These are phyloP conservation scores for Eurypyga helias DNA, from an alignment of 2,113 vertebrate species.

Conservation along the genomic window DNA sequence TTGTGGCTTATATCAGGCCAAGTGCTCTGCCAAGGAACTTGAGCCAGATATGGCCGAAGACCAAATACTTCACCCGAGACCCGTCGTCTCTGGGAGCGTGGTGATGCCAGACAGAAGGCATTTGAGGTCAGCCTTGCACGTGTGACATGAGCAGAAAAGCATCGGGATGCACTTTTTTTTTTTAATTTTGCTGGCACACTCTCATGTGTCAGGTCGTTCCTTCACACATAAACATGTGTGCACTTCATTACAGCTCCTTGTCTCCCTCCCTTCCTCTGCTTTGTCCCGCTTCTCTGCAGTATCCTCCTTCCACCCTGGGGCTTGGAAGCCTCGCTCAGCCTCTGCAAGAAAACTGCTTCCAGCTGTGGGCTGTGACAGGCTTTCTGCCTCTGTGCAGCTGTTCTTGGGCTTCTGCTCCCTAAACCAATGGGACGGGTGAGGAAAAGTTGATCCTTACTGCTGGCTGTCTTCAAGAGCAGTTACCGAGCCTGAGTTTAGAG, in stretches of 20 bases:
- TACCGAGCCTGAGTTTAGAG: neutral
- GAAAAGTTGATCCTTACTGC: neutral
- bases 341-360: constrained; percentile 54
- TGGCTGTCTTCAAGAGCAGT: neutral
- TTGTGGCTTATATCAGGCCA: neutral
- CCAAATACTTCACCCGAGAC: neutral
- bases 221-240: neutral
- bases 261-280: neutral
- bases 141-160: constrained; percentile 1
- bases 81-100: neutral
- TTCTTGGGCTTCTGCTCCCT: neutral
- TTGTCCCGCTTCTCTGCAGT: neutral
- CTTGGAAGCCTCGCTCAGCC: neutral
- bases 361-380: constrained; percentile 36
- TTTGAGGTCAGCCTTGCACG: neutral
- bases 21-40: neutral
- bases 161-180: neutral
- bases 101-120: constrained; percentile 54
- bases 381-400: neutral
- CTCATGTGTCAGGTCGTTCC: neutral
- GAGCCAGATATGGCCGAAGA: neutral
- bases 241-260: constrained; percentile 20
- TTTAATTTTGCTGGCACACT: neutral
- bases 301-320: constrained; percentile 14
- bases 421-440: neutral